These are phyloP conservation scores for Heteractis magnifica DNA, from an alignment of 92 coral and sea anemone species.

Conservation along the genomic window DNA sequence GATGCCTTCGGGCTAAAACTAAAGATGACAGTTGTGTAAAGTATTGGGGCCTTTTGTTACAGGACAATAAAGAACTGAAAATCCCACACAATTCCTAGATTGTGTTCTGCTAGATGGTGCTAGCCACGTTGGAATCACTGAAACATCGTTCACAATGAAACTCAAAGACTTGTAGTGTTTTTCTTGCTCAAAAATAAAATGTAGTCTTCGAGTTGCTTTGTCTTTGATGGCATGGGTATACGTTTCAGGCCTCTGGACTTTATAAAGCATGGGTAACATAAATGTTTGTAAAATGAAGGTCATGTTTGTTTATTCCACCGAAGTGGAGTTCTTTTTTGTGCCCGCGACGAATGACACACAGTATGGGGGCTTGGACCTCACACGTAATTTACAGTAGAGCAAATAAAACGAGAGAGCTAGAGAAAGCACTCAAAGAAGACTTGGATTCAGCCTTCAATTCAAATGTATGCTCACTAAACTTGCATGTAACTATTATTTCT, in stretches of 20 bases:
- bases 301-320: background rate
- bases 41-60: background rate
- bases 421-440: background rate
- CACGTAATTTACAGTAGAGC: background rate
- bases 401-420: background rate
- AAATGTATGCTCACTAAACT: background rate
- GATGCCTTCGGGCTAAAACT: background rate
- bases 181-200: background rate
- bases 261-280: background rate
- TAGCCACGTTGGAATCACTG: too few relatives aligned
- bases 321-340: background rate
- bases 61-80: background rate
- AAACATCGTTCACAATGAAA: too few relatives aligned
- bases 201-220: background rate
- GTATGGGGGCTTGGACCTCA: constrained; percentile 6
- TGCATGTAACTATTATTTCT: background rate
- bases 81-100: background rate
- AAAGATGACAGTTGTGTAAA: background rate
- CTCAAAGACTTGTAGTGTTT: too few relatives aligned
- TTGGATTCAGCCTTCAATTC: background rate
- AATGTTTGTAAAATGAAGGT: background rate
- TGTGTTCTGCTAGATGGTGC: too few relatives aligned
- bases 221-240: background rate
- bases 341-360: background rate
- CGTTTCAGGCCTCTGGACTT: background rate